These are phyloP conservation scores for Xylota segnis DNA, from an alignment of 2,888 invertebrate species.

Conservation along the genomic window DNA sequence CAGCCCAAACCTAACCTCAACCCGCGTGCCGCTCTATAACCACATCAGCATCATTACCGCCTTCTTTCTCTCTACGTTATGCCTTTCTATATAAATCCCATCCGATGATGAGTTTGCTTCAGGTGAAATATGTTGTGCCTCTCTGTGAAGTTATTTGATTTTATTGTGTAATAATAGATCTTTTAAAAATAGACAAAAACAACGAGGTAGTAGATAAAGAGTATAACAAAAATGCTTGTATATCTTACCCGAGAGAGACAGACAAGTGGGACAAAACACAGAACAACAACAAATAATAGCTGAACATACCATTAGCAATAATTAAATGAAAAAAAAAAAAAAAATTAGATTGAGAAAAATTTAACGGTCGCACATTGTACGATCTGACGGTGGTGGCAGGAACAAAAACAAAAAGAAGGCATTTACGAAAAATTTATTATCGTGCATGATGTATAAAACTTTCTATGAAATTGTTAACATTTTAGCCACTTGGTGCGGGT, in stretches of 20 bases:
- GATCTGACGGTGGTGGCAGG: conserved; percentile 17
- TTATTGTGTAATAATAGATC: conserved; percentile 73
- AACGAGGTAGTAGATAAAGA: conserved; percentile 21
- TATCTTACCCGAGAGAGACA: conserved; percentile 1
- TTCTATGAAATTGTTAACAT: background rate
- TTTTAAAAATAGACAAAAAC: conserved; percentile 61
- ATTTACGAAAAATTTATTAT: conserved; percentile 9
- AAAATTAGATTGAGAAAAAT: background rate
- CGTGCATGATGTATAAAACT: conserved; percentile 4
- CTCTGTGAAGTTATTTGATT: conserved; percentile 62
- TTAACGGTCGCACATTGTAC: conserved; percentile 11
- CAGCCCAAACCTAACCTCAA: conserved; percentile 3
- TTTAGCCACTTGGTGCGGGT: background rate
- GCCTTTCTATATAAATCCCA: conserved; percentile 30
- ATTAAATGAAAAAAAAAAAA: conserved; percentile 27
- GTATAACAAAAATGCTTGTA: background rate
- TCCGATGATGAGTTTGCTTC: conserved; percentile 35
- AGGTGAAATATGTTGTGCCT: conserved; percentile 53
- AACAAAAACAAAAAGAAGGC: background rate
- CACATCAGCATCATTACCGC: conserved; percentile 55
- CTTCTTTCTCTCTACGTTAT: conserved; percentile 12
- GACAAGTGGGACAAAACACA: conserved; percentile 15
- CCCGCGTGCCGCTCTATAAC: conserved; percentile 7
- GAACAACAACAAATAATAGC: conserved; percentile 41
- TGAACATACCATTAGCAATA: conserved; percentile 35